Evolutionary conservation across 2,113 vertebrate species (phyloP).

Genomic region (Vombatus ursinus): DNA sequence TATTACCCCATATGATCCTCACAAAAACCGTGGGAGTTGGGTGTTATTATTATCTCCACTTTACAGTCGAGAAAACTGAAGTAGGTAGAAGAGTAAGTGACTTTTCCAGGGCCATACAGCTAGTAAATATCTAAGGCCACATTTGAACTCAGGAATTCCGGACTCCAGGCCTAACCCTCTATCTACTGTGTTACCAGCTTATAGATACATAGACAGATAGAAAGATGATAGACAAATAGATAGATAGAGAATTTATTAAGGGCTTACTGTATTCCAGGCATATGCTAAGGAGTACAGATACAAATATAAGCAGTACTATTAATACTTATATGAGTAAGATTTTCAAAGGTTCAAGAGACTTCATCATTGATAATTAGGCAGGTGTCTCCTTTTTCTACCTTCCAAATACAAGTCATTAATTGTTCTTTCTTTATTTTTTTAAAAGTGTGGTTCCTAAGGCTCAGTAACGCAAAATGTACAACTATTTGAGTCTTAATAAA

Average conservation of each 20-base stretch:
- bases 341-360: neutral
- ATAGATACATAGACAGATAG: neutral
- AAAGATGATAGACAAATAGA: neutral
- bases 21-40: neutral
- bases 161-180: neutral
- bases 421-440: neutral
- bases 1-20: neutral
- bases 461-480: conserved; percentile 77
- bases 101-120: neutral
- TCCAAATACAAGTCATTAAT: neutral
- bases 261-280: neutral
- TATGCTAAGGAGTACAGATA: neutral
- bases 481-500: conserved; percentile 78
- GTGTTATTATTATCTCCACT: neutral
- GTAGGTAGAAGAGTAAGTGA: no score
- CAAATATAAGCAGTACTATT: neutral
- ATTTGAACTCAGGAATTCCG: neutral
- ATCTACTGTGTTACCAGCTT: neutral
- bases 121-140: neutral
- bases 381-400: conserved; percentile 53
- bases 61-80: neutral
- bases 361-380: neutral
- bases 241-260: neutral
- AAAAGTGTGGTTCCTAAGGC: conserved; percentile 76
- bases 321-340: neutral